Base-by-base conservation (phyloP, 2,797 vertebrate species). In the Chloroceryle inda region DNA sequence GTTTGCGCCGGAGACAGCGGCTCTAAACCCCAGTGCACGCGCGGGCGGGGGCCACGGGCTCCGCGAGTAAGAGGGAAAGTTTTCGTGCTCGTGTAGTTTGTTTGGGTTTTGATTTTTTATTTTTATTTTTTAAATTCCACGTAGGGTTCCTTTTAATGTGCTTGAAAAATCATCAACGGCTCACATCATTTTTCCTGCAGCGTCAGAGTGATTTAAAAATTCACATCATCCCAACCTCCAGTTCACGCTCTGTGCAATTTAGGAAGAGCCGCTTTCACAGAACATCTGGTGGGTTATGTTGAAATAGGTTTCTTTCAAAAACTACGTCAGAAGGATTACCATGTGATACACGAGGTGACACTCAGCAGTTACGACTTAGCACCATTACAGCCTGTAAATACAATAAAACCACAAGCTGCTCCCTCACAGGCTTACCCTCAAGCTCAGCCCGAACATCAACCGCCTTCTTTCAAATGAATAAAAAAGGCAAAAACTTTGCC, bases 61-160 rank as follows among this genome's bases (percentile, higher is more conserved):
- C 33, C 13, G 20, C 13, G 1, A 6, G 31, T 0, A 1, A 10
- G 5, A 6, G 16, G 10, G 19, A 27, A 68, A 35, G 52, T 14
- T 11, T 15, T 29, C 26, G 11, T 4, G 5, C 4, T 6, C 6
- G 17, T 7, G 5, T 7, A 26, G 5, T 10, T 33, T 37, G 50
- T 29, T 52, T 52, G 26, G 49, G 26, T 40, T 27, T 27, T 5
- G 35, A 27, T 27, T 18, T 31, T 29, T 8, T 50, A 15, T 31
- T 29, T 50, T 16, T 50, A 16, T 16, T 50, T 67, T 20, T 6
- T 19, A 4, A 13, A 15, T 16, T 2, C 12, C 67, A 2, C 4
- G 21, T 4, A 4, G 15, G 3, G 42, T 31, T 85, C 11, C 2
- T 37, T 44, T 35, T 22, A 31, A 22, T 8, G 49, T 3, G 20